Evolutionary conservation across 1,140 invertebrate species (phyloP).

Genomic region (Rhagoletis pomonella): DNA sequence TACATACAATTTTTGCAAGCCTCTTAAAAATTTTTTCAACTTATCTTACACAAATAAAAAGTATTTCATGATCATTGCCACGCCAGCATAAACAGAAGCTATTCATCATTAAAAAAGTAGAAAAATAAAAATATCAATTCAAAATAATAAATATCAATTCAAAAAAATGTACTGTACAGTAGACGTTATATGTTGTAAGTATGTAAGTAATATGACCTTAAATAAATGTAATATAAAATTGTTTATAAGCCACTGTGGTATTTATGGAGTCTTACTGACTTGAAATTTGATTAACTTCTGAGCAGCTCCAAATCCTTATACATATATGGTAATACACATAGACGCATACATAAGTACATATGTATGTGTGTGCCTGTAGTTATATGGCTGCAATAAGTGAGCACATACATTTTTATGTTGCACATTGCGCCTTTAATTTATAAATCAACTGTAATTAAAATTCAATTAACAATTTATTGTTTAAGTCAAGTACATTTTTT

Average conservation of each 20-base stretch:
- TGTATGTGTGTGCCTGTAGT: too few relatives aligned
- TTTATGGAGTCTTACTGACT: background rate
- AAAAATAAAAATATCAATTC: background rate
- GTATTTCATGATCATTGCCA: background rate
- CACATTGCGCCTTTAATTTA: background rate
- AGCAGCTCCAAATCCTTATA: too few relatives aligned
- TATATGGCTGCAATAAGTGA: too few relatives aligned
- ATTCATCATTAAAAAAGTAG: background rate
- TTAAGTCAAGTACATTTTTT: background rate
- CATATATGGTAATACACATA: too few relatives aligned
- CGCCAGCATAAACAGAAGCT: background rate
- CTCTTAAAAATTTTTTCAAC: too few relatives aligned
- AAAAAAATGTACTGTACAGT: background rate
- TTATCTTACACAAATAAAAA: too few relatives aligned
- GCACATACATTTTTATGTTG: background rate
- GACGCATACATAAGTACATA: too few relatives aligned
- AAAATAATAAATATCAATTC: background rate
- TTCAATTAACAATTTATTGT: constrained; percentile 40
- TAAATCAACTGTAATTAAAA: constrained; percentile 42
- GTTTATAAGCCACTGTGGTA: background rate
- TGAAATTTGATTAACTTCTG: background rate
- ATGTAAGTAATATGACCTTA: background rate
- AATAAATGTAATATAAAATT: background rate
- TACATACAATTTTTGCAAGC: too few relatives aligned
- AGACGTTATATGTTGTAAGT: background rate